Conservation (phyloP, 2,797 vertebrate species). For the Sciaenops ocellatus region DNA sequence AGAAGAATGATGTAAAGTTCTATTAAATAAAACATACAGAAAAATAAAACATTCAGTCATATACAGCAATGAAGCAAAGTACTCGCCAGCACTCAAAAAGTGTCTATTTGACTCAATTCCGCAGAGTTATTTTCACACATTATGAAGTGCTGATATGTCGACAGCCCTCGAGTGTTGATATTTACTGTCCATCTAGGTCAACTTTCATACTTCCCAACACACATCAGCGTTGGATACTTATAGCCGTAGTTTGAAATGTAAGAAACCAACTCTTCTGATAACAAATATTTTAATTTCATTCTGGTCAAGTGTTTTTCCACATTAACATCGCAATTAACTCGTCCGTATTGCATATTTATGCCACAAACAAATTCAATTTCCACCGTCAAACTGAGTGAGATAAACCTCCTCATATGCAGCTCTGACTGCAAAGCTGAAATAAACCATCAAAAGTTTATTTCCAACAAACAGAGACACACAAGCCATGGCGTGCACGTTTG, state of each 20-base stretch:
- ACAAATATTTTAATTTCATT: constrained; percentile 25
- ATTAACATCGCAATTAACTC: constrained; percentile 35
- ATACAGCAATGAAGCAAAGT: not conserved
- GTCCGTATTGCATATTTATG: constrained; percentile 21
- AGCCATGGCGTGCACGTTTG: too few relatives aligned
- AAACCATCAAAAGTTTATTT: constrained; percentile 37
- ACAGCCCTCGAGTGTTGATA: constrained; percentile 38
- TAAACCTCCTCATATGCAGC: not conserved
- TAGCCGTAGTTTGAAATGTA: constrained; percentile 21
- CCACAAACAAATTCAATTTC: constrained; percentile 4
- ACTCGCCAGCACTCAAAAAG: not conserved
- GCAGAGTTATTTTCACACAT: constrained; percentile 56
- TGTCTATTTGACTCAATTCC: constrained; percentile 26
- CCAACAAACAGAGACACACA: not conserved
- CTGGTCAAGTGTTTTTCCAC: constrained; percentile 8
- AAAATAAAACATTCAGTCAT: not conserved
- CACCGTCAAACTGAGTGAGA: not conserved
- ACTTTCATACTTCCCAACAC: constrained; percentile 41
- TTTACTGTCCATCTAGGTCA: constrained; percentile 62
- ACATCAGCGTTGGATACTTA: constrained; percentile 42
- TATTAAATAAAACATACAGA: not conserved
- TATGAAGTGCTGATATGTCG: constrained; percentile 45
- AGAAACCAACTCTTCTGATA: constrained; percentile 17
- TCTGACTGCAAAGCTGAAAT: constrained; percentile 7
- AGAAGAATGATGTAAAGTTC: not conserved